Evolutionary conservation across 2,888 invertebrate species (phyloP).

Genomic region (Pyrrhosoma nymphula): DNA sequence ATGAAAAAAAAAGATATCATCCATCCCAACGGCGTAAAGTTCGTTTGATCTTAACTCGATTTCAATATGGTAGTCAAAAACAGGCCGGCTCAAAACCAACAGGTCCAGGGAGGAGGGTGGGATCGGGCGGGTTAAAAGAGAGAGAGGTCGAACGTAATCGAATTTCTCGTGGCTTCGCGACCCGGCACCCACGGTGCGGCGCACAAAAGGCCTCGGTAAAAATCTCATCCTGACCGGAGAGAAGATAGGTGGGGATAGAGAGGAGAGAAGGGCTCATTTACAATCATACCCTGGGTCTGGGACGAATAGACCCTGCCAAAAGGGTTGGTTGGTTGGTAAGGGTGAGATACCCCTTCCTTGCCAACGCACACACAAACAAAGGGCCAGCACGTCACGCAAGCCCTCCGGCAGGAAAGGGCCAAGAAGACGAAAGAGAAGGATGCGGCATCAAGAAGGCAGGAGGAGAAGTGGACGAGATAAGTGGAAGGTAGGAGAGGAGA

Average conservation of each 20-base stretch:
- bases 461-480: neutral
- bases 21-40: neutral
- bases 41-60: neutral
- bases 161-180: neutral
- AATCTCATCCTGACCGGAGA: neutral
- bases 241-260: neutral
- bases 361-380: neutral
- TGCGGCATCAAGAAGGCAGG: neutral
- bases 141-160: neutral
- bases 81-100: neutral
- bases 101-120: neutral
- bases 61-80: neutral
- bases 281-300: neutral
- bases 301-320: neutral
- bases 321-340: neutral
- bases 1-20: neutral
- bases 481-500: neutral
- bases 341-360: neutral
- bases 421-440: neutral
- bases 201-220: neutral
- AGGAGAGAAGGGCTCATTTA: neutral
- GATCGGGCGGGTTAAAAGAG: too few relatives aligned
- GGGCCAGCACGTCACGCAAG: neutral
- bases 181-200: neutral
- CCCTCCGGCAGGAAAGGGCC: neutral